Base-by-base conservation (phyloP, 2,113 vertebrate species). In the Actenoides hombroni region DNA sequence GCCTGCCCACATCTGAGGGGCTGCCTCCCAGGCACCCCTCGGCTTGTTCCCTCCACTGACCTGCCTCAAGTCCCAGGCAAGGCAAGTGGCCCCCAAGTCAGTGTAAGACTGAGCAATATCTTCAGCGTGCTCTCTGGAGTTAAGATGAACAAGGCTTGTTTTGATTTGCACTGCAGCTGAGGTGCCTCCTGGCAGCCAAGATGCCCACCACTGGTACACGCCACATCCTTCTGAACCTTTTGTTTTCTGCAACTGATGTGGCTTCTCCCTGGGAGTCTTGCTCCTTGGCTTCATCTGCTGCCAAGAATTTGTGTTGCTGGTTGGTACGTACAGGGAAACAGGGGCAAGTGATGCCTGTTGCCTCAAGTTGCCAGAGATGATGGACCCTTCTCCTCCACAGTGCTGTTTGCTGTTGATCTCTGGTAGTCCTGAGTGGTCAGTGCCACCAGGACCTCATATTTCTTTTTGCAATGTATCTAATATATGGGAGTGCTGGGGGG, bases 311-410 rank as follows among this genome's bases (percentile, higher is more conserved):
- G 33, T 11, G 5, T 21, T 70, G 12, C n/a, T 78, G 59, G 23
- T 42, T 7, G 4, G 48, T 37, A 2, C 8, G 1, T 2, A 1
- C 0, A 2, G 40, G 42, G 37, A 15, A 49, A 33, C 0, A 0
- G 16, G 18, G 33, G 18, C 20, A 18, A 33, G 40, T 3, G 23
- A 12, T 69, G 42, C 24, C 49, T 28, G 33, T 37, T 46, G 60
- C 7, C 20, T 26, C 46, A 10, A 9, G 31, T 2, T 31, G 10
- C 3, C 29, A 48, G 64, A 37, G 37, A 7, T 5, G 8, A 3
- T 13, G 7, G 31, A 1, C 2, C 6, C 49, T 35, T 16, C 26
- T 39, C 35, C 24, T 33, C 20, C 46, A 4, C 0, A 2, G 31
- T 16, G 39, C 25, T 78, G 31, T n/a, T 14, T 76, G 64, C 31